phyloP scores from a whole-genome alignment of 1,140 invertebrate species.

The Drosophila watanabei region DNA sequence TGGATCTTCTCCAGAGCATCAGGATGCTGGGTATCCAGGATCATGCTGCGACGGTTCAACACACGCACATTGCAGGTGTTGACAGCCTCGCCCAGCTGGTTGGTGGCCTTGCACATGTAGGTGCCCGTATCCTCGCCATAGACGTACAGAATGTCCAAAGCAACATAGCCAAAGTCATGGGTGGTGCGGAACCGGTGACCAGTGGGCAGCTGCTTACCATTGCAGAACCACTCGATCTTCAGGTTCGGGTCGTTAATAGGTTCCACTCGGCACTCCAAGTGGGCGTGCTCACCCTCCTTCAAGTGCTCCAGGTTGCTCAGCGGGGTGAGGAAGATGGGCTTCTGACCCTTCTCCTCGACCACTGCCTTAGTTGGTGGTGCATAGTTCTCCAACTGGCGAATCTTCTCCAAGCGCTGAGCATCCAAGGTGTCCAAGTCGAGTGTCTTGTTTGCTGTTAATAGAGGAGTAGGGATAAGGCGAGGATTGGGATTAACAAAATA shows the following conservation, averaged over 20 bases:
- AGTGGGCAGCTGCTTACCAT: conserved; percentile 91
- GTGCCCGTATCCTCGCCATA: conserved; percentile 97
- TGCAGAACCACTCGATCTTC: conserved; percentile 98
- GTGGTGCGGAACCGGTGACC: conserved; percentile 96
- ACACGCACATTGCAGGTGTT: conserved; percentile 96
- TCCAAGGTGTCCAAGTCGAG: conserved; percentile 95
- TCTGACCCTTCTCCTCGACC: conserved; percentile 91
- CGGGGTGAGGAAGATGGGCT: conserved; percentile 94
- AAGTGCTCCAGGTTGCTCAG: conserved; percentile 94
- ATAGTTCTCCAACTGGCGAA: conserved; percentile 94
- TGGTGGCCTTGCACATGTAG: conserved; percentile 97
- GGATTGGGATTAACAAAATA: not conserved
- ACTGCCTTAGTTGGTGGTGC: conserved; percentile 91
- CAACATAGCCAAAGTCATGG: conserved; percentile 98
- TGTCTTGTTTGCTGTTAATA: conserved; percentile 90
- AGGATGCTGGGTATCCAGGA: conserved; percentile 96
- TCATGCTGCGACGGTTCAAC: conserved; percentile 92
- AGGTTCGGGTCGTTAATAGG: conserved; percentile 98
- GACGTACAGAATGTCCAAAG: conserved; percentile 96
- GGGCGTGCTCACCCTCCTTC: conserved; percentile 96
- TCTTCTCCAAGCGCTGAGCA: conserved; percentile 94
- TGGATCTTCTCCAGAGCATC: conserved; percentile 96
- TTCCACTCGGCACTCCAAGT: conserved; percentile 97
- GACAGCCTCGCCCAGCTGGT: conserved; percentile 95
- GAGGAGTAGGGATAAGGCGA: conserved; percentile 11